A percentile compares a stretch with the other conserved stretches of the same genome.
These are phyloP conservation scores for Carcina quercana DNA, from an alignment of 2,888 invertebrate genomes.

Conservation along the genomic window DNA sequence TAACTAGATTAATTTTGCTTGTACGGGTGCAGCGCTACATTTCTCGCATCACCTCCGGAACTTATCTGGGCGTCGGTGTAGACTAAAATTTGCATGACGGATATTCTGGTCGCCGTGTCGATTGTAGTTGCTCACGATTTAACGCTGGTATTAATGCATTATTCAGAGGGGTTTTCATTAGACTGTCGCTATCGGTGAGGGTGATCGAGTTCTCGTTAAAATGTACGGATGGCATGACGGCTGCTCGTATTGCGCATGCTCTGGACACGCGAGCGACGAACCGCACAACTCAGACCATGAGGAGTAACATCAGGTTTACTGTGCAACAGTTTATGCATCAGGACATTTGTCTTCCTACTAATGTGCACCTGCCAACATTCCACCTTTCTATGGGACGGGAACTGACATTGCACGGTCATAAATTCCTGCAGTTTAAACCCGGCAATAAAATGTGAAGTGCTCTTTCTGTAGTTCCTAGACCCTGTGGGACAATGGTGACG, in stretches of 20 bases:
- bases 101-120: slow-evolving; percentile 57
- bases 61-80: slow-evolving; percentile 56
- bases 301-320: slow-evolving; percentile 28
- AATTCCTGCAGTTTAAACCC: slow-evolving; percentile 19
- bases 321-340: slow-evolving; percentile 22
- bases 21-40: slow-evolving; percentile 22
- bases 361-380: slow-evolving; percentile 15
- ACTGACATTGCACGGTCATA: slow-evolving; percentile 17
- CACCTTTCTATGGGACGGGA: slow-evolving; percentile 18
- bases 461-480: slow-evolving; percentile 17
- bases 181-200: slow-evolving; percentile 62
- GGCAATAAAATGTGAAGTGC: slow-evolving; percentile 22
- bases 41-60: slow-evolving; percentile 49
- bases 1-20: slow-evolving; percentile 40
- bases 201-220: slow-evolving; percentile 70
- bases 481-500: slow-evolving; percentile 19
- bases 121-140: slow-evolving; percentile 71
- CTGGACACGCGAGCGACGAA: slow-evolving; percentile 43
- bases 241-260: slow-evolving; percentile 52
- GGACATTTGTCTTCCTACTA: slow-evolving; percentile 20
- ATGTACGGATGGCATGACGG: slow-evolving; percentile 71
- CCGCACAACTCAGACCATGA: slow-evolving; percentile 33
- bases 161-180: slow-evolving; percentile 73
- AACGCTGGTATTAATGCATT: slow-evolving; percentile 74
- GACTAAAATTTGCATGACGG: slow-evolving; percentile 68